A percentile compares a stretch with the other conserved stretches of the same genome.
Conservation (phyloP, 2,888 invertebrate species). For the Mimumesa dahlbomi region DNA sequence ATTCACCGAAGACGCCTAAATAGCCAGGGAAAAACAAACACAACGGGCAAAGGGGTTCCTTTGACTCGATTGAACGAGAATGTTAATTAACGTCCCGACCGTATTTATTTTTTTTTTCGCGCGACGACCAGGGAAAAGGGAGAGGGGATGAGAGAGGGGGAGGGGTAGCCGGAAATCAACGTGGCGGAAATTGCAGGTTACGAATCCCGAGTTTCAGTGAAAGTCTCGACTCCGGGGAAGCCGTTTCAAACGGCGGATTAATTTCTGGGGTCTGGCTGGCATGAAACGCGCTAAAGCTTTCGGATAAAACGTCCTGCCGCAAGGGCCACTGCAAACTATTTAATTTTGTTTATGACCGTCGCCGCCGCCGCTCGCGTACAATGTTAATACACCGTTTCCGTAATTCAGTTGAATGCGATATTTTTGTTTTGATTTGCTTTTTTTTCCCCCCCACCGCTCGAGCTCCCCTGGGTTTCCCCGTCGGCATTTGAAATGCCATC, state of each 20-base stretch:
- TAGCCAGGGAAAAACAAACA: background rate
- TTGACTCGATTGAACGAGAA: conserved; percentile 23
- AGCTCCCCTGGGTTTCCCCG: too few relatives aligned
- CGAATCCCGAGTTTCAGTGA: conserved; percentile 7
- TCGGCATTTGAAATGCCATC: too few relatives aligned
- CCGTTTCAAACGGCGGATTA: conserved; percentile 4
- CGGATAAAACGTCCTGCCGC: background rate
- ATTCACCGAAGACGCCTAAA: background rate
- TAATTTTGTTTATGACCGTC: too few relatives aligned
- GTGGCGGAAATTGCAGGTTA: conserved; percentile 16
- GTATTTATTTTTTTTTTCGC: conserved; percentile 19
- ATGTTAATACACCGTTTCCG: too few relatives aligned
- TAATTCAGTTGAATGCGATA: too few relatives aligned
- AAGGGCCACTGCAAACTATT: background rate
- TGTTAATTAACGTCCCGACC: conserved; percentile 22
- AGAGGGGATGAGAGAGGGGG: too few relatives aligned
- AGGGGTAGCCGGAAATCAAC: conserved; percentile 19
- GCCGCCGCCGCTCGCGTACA: too few relatives aligned
- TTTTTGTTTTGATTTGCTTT: too few relatives aligned
- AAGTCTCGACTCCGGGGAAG: background rate
- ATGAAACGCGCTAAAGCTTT: background rate
- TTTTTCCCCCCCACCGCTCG: too few relatives aligned
- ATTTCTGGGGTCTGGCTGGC: background rate
- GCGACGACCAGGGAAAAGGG: too few relatives aligned
- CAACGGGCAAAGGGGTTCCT: background rate